Evolutionary conservation across 1,140 invertebrate species (phyloP).

Genomic region (Neomicropteryx cornuta): DNA sequence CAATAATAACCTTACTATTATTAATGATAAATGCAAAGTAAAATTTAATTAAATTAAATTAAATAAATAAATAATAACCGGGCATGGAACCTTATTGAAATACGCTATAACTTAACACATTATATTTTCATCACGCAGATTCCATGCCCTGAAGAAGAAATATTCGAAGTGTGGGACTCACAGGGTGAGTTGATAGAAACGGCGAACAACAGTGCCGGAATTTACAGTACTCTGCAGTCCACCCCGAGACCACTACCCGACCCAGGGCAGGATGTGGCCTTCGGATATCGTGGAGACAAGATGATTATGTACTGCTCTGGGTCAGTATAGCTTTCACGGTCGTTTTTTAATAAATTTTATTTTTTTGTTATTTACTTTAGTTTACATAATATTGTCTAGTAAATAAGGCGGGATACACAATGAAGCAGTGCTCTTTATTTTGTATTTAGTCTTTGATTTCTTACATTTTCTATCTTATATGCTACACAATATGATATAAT

Average conservation of each 20-base stretch:
- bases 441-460: too few species aligned
- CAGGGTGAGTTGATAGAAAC: constrained; percentile 40
- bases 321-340: too few species aligned
- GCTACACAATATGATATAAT: too few species aligned
- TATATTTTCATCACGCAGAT: constrained; percentile 21
- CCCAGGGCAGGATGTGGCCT: constrained; percentile 33
- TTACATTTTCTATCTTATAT: too few species aligned
- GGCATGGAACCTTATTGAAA: too few species aligned
- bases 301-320: constrained; percentile 41
- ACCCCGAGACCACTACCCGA: constrained; percentile 31
- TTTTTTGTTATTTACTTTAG: neutral
- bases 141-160: constrained; percentile 31
- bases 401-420: too few species aligned
- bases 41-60: too few species aligned
- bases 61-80: too few species aligned
- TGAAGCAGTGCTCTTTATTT: too few species aligned
- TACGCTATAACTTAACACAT: constrained; percentile 5
- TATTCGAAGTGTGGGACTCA: constrained; percentile 42
- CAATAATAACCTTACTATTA: too few species aligned
- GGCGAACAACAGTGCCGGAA: constrained; percentile 48
- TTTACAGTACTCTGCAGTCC: constrained; percentile 42
- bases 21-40: too few species aligned
- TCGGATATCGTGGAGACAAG: constrained; percentile 25
- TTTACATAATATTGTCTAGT: too few species aligned
- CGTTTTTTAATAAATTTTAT: constrained; percentile 6